A percentile compares a stretch with the other conserved stretches of the same genome.
phyloP scores from a whole-genome alignment of 2,113 vertebrate species.

The Xiphias gladius region DNA sequence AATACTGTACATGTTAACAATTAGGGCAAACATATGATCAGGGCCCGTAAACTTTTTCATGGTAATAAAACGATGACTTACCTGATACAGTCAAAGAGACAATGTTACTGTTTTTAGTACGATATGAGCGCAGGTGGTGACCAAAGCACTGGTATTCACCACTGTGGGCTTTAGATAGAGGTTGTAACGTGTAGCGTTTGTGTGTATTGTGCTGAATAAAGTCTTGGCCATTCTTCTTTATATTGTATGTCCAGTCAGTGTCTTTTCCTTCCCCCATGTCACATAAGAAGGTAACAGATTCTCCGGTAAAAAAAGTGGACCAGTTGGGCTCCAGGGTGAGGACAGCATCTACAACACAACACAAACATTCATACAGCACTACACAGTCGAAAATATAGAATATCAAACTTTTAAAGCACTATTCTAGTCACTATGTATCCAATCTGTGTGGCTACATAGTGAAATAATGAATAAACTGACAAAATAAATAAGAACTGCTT shows the following conservation, averaged over 20 bases:
- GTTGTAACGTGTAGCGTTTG: not conserved
- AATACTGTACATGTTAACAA: no score
- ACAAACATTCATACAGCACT: not conserved
- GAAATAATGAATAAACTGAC: no score
- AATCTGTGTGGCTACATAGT: no score
- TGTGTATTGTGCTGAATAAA: rapidly evolving
- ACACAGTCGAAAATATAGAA: no score
- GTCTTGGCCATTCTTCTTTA: rapidly evolving
- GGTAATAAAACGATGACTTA: not conserved
- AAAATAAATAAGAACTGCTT: no score
- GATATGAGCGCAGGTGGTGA: rapidly evolving
- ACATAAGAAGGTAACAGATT: slow-evolving; percentile 33
- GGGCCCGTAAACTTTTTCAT: not conserved
- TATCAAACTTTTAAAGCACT: no score
- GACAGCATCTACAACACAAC: slow-evolving; percentile 1
- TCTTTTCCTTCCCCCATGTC: not conserved
- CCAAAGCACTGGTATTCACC: slow-evolving; percentile 10
- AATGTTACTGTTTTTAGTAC: not conserved
- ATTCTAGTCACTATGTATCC: no score
- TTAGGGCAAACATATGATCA: no score
- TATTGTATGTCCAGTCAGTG: not conserved
- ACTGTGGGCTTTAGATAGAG: rapidly evolving
- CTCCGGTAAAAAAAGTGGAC: slow-evolving; percentile 14
- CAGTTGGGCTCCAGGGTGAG: slow-evolving; percentile 27
- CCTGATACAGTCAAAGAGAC: slow-evolving; percentile 3